Conservation (phyloP, 2,888 invertebrate genomes). For the Campoplex capitator region DNA sequence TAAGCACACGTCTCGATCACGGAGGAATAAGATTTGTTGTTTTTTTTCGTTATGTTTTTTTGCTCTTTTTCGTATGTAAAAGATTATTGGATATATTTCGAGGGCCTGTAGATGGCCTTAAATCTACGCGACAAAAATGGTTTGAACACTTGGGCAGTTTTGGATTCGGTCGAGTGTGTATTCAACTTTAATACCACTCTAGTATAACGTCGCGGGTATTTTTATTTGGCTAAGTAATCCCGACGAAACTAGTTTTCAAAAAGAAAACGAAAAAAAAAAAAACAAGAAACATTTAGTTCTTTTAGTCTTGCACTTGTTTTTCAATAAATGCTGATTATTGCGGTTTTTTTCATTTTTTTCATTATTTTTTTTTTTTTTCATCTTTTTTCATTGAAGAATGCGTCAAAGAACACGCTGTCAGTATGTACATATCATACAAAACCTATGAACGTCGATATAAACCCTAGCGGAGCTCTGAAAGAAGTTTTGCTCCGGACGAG, state of each 20-base stretch:
- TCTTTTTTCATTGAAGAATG: constrained; percentile 3
- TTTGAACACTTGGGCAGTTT: constrained; percentile 73
- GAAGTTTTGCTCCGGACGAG: background rate
- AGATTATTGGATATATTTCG: constrained; percentile 50
- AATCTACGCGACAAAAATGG: constrained; percentile 50
- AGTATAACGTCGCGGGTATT: constrained; percentile 38
- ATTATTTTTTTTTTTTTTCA: no score
- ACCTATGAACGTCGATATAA: constrained; percentile 42
- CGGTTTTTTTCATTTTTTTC: constrained; percentile 12
- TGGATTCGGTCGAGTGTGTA: constrained; percentile 43
- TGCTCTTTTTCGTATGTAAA: constrained; percentile 53
- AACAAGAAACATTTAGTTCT: constrained; percentile 42
- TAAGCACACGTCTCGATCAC: constrained; percentile 54
- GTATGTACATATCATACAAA: constrained; percentile 67
- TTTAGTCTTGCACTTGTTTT: constrained; percentile 40
- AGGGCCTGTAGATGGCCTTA: constrained; percentile 22
- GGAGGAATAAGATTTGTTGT: constrained; percentile 4
- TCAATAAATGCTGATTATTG: constrained; percentile 23
- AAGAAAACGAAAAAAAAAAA: background rate
- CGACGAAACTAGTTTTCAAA: background rate
- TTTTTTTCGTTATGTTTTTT: background rate
- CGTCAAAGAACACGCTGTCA: constrained; percentile 35
- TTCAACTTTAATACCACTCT: background rate
- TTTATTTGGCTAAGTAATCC: constrained; percentile 29
- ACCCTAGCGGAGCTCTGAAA: background rate